Base-by-base conservation (phyloP, 2,797 vertebrate species). In the Micrastur ruficollis region DNA sequence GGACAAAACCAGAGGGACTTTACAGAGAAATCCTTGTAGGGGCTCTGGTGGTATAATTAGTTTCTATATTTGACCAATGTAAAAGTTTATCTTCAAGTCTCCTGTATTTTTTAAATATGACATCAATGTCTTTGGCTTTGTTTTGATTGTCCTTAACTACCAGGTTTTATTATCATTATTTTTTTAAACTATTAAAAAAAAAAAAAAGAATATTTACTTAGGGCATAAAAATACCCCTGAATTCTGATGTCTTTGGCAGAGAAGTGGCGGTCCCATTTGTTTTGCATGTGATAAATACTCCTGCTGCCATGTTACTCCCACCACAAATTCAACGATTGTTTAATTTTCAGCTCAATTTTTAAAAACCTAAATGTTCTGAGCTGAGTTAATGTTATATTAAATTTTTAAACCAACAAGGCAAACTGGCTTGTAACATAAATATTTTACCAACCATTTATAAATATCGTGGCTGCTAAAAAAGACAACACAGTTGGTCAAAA, bases 391-490 rank as follows among this genome's bases (percentile, higher is more conserved):
- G 90, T 87, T 66, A 56, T 89, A 97, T 96, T 95, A 97, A 96
- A 97, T 97, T 97, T 96, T 95, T 91, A 97, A 96, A 92, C 93
- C 92, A 80, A 96, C 70, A 78, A 89, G 92, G 94, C 96, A 93
- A 97, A 96, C 93, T 73, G 79, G 94, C 80, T 96, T n/a, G 8
- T 87, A 93, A 71, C 74, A 80, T 96, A 96, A 97, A 97, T 97
- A 97, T 97, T 97, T 97, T 95, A 97, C 97, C 89, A 92, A 91
- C 70, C 91, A 32, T 96, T 95, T 94, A 92, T 97, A 97, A 97
- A 97, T 97, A 97, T 55, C 81, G 2, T 93, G 92, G 94, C 83
- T 94, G 85, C 94, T 94, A 68, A 95, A 70, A 88, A 95, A 90
- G 42, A 4, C 91, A 91, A 52, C 68, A 31, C 36, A 4, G 31